Evolutionary conservation across 2,888 invertebrate genomes (phyloP), one percentile per base, ranked within the genome.

Genomic region (Dichetophora obliterata): DNA sequence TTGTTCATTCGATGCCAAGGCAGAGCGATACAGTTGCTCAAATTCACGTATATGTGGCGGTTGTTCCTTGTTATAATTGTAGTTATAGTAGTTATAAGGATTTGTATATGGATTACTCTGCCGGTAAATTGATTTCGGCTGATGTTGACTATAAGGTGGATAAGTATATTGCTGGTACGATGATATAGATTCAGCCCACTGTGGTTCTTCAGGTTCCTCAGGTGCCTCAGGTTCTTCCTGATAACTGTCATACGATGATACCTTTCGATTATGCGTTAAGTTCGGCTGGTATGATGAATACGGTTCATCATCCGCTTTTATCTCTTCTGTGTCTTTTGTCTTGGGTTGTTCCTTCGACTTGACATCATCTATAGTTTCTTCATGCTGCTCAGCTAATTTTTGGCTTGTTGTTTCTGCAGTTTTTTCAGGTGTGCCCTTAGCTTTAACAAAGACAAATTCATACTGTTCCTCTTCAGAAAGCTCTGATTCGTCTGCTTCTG

Each of bases 21-120:
- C 77, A 8, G 65, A 48, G 16, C 70, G 77, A 75, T 77, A 77
- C 5, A 77, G 57, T 22, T 71, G 63, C n/a, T 75, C 75, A 6
- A 77, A 71, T 43, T 77, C 77, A 5, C 75, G 48, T 5, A 77
- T 48, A 31, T 77, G 75, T 11, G 75, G 77, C 16, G 71, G 75
- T 5, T 24, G 65, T 65, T 69, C 27, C 3, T 3, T 50, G 6
- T 16, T 19, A 9, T 63, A 59, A 24, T 71, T 71, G 16, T 24
- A 37, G n/a, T 66, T 43, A 22, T 37, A 22, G n/a, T 66, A 11
- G 66, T 43, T 19, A 22, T n/a, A 65, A 3, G 65, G 65, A 43
- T 19, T 43, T 11, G 43, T 37, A 43, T 65, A 37, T 37, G 43
- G 19, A 5, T 19, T 43, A 9, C 9, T 65, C 9, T 22, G n/a